Base-by-base conservation (phyloP, 2,888 invertebrate genomes). In the Tromatobia lineatoria region DNA sequence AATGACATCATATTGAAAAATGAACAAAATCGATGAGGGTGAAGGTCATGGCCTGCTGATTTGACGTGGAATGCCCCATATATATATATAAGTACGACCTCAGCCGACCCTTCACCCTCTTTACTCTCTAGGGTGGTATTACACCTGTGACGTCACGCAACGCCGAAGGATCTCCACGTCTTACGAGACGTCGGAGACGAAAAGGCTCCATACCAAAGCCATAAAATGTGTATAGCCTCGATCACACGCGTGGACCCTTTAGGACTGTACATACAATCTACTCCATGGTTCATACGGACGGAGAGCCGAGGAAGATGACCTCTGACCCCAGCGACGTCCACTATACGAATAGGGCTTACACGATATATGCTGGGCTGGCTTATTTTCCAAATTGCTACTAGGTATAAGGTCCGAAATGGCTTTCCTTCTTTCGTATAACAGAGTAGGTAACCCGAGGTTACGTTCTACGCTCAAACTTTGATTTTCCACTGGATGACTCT, bases 81-180 rank as follows among this genome's bases (percentile, higher is more conserved):
- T n/a, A n/a, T n/a, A n/a, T n/a, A n/a, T n/a, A n/a, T n/a, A n/a
- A n/a, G n/a, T n/a, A n/a, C n/a, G n/a, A 11, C 25, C 54, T 57
- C 42, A 66, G 57, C 11, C 66, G 67, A 83, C 25, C 80, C 70
- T 70, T 76, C 64, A 74, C 80, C 81, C 18, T n/a, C 15, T 34
- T 34, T 34, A 52, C 20, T 88, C 88, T 85, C 88, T 25, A 23
- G 85, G 87, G 88, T 86, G 73, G 61, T 78, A 85, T 88, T 87
- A 87, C 82, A 70, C 29, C 76, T 64, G 80, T 78, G 81, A 84
- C 84, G 80, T 78, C 69, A 80, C 70, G 42, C 23, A 38, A 54
- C 38, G 47, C 57, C 34, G 61, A 38, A 74, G 73, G 76, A 71
- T 76, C 66, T 52, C 52, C 18, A 54, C 23, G 71, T 52, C 52